phyloP scores from a whole-genome alignment of 1,140 invertebrate genomes.

The Cotesia chilonis region DNA sequence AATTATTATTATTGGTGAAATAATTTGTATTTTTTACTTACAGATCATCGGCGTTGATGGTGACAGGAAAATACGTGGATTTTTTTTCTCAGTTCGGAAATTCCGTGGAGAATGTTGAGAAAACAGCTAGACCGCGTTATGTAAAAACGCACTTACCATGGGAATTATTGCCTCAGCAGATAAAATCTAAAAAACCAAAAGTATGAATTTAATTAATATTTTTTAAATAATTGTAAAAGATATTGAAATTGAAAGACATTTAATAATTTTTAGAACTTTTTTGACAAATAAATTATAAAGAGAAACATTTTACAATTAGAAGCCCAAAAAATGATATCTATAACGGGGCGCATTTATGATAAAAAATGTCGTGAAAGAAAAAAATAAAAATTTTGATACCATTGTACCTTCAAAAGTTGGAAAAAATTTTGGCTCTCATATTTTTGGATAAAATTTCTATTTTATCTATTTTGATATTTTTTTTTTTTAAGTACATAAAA shows the following conservation, averaged over 20 bases:
- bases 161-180: constrained; percentile 74
- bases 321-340: neutral
- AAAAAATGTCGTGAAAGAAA: too few species aligned
- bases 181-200: constrained; percentile 77
- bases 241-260: neutral
- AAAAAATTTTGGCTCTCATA: too few species aligned
- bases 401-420: too few species aligned
- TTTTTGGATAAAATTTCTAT: too few species aligned
- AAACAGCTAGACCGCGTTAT: constrained; percentile 74
- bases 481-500: too few species aligned
- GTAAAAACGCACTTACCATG: constrained; percentile 85
- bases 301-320: too few species aligned
- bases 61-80: constrained; percentile 59
- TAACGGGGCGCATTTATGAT: too few species aligned
- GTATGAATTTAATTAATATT: constrained; percentile 55
- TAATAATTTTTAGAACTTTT: neutral
- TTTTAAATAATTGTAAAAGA: neutral
- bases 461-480: too few species aligned
- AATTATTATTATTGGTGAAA: constrained; percentile 1
- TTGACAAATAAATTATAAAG: neutral
- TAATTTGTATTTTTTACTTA: constrained; percentile 27
- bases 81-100: constrained; percentile 66
- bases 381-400: too few species aligned
- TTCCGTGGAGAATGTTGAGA: constrained; percentile 75
- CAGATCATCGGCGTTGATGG: constrained; percentile 64